phyloP scores from a whole-genome alignment of 30 jellyfish, hydroid and myxozoan genomes.

The Rhopilema esculentum region DNA sequence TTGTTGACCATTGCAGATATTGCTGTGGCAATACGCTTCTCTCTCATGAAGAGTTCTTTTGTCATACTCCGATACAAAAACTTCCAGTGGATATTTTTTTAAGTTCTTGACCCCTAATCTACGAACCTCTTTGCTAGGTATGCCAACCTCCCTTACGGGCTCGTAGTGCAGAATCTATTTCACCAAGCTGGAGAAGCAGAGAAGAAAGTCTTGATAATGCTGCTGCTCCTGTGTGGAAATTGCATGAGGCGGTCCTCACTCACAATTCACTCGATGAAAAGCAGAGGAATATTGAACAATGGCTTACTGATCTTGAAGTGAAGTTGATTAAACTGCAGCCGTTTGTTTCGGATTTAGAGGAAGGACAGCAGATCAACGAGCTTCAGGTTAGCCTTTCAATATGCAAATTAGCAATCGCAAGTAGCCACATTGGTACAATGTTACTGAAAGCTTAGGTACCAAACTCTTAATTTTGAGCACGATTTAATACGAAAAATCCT shows the following conservation, averaged over 20 bases:
- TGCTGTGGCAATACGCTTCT: too few relatives aligned
- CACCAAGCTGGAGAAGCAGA: background rate
- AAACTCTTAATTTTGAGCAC: too few relatives aligned
- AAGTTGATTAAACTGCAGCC: constrained; percentile 82
- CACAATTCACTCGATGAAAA: background rate
- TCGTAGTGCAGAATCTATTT: background rate
- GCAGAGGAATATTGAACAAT: constrained; percentile 72
- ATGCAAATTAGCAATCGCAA: too few relatives aligned
- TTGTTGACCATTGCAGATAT: too few relatives aligned
- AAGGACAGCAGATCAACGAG: constrained; percentile 38
- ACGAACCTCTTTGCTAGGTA: background rate
- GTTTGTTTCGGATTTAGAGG: constrained; percentile 62
- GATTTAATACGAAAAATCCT: too few relatives aligned
- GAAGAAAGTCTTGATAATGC: background rate
- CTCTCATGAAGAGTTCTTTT: too few relatives aligned
- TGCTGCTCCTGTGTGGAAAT: background rate
- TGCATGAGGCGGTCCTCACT: background rate
- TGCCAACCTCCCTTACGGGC: background rate
- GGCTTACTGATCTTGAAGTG: constrained; percentile 87
- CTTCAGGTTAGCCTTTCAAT: constrained; percentile 34
- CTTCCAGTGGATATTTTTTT: too few relatives aligned
- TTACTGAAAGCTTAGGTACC: too few relatives aligned
- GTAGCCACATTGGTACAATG: too few relatives aligned
- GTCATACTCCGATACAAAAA: too few relatives aligned
- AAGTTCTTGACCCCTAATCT: background rate